Conservation (phyloP, 2,888 invertebrate genomes). For the Spisula subtruncata region DNA sequence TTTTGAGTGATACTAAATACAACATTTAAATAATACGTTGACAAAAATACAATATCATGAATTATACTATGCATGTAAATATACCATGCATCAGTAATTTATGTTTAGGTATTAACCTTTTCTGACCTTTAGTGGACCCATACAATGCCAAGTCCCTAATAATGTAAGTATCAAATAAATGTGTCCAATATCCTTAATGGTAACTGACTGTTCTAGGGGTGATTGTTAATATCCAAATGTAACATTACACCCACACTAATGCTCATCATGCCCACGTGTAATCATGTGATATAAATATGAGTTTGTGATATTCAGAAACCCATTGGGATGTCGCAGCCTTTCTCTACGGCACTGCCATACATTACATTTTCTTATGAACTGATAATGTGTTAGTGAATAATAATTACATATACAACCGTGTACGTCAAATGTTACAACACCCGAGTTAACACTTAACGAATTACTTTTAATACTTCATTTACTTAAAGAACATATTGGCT, state of each 20-base stretch:
- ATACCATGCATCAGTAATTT: not conserved
- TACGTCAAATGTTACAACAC: too few species aligned
- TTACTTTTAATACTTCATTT: too few species aligned
- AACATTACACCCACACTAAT: not conserved
- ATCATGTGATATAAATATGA: not conserved
- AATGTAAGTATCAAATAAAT: not conserved
- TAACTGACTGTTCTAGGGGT: not conserved
- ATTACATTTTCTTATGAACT: not conserved
- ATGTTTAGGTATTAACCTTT: not conserved
- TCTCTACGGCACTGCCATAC: not conserved
- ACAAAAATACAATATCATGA: too few species aligned
- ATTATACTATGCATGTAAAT: too few species aligned
- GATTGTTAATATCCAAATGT: not conserved
- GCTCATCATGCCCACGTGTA: not conserved
- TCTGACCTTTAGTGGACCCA: not conserved
- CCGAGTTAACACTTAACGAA: too few species aligned
- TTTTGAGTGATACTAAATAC: too few species aligned
- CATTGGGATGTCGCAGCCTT: not conserved
- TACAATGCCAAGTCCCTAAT: not conserved
- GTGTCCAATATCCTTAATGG: not conserved
- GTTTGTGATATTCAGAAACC: not conserved
- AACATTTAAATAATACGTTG: too few species aligned
- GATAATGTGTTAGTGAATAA: too few species aligned
- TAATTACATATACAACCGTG: too few species aligned
- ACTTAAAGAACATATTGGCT: too few species aligned